Conservation (phyloP, 1,140 invertebrate species). For the Drosophila triauraria region DNA sequence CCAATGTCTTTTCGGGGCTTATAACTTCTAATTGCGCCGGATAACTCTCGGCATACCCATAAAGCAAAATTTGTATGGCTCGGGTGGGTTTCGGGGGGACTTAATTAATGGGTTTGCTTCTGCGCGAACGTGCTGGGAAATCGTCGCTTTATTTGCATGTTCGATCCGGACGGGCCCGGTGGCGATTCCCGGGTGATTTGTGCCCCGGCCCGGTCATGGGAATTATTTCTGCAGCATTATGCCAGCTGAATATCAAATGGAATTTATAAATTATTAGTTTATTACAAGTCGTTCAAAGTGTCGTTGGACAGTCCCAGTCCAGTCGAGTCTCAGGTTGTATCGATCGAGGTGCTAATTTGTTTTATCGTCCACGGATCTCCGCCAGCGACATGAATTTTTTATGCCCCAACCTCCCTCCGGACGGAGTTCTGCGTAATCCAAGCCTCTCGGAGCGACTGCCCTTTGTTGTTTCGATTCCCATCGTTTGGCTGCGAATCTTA, state of each 20-base stretch:
- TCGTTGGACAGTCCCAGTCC: background rate
- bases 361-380: slow-evolving; percentile 57
- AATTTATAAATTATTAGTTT: slow-evolving; percentile 76
- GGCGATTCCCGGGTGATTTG: slow-evolving; percentile 57
- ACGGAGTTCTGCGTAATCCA: slow-evolving; percentile 30
- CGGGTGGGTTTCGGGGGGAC: slow-evolving; percentile 19
- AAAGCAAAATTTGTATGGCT: slow-evolving; percentile 57
- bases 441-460: slow-evolving; percentile 9
- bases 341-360: slow-evolving; percentile 64
- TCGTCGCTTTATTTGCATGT: slow-evolving; percentile 68
- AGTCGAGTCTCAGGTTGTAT: slow-evolving; percentile 9
- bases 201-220: slow-evolving; percentile 61
- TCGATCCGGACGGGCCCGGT: slow-evolving; percentile 26
- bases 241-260: slow-evolving; percentile 71
- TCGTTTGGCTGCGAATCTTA: slow-evolving; percentile 27
- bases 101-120: slow-evolving; percentile 74
- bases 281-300: slow-evolving; percentile 68
- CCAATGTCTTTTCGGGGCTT: slow-evolving; percentile 36
- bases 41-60: slow-evolving; percentile 46
- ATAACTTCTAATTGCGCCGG: slow-evolving; percentile 67
- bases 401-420: slow-evolving; percentile 25
- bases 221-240: slow-evolving; percentile 76
- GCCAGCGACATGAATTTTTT: slow-evolving; percentile 55
- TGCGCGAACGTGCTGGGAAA: slow-evolving; percentile 74
- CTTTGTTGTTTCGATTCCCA: slow-evolving; percentile 35